phyloP scores from a whole-genome alignment of 2,797 vertebrate genomes.

The Pseudochromis fuscus region DNA sequence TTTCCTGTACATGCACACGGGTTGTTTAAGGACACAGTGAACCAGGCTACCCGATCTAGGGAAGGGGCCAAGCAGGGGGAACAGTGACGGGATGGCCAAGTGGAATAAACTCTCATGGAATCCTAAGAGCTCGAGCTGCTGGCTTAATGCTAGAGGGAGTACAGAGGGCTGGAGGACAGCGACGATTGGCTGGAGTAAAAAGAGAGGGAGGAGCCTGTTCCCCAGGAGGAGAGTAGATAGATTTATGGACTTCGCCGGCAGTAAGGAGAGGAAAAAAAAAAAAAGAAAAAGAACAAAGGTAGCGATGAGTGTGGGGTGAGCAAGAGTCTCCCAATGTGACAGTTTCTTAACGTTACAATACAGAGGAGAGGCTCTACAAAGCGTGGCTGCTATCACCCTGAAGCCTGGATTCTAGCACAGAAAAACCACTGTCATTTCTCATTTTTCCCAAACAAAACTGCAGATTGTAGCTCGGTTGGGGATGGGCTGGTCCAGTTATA shows the following conservation, averaged over 20 bases:
- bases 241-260: constrained; percentile 60
- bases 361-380: constrained; percentile 11
- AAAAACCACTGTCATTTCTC: constrained; percentile 2
- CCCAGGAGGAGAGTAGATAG: constrained; percentile 55
- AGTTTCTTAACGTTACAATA: constrained; percentile 35
- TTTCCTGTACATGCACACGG: constrained; percentile 85
- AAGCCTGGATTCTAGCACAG: background rate
- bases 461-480: constrained; percentile 19
- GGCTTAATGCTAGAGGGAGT: constrained; percentile 66
- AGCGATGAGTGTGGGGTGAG: constrained; percentile 24
- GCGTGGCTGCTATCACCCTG: background rate
- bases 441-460: constrained; percentile 3
- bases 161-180: constrained; percentile 49
- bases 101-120: constrained; percentile 81
- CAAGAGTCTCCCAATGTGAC: constrained; percentile 40
- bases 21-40: constrained; percentile 89
- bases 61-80: constrained; percentile 85
- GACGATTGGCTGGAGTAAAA: constrained; percentile 70
- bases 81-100: constrained; percentile 80
- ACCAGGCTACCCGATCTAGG: constrained; percentile 86
- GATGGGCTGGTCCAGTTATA: constrained; percentile 26
- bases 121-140: constrained; percentile 76
- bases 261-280: constrained; percentile 41
- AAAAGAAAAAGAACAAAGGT: constrained; percentile 57
- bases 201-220: constrained; percentile 61